Evolutionary conservation across 2,113 vertebrate genomes (phyloP), one percentile per base, ranked within the genome.

Genomic region (Pontoporia blainvillei): DNA sequence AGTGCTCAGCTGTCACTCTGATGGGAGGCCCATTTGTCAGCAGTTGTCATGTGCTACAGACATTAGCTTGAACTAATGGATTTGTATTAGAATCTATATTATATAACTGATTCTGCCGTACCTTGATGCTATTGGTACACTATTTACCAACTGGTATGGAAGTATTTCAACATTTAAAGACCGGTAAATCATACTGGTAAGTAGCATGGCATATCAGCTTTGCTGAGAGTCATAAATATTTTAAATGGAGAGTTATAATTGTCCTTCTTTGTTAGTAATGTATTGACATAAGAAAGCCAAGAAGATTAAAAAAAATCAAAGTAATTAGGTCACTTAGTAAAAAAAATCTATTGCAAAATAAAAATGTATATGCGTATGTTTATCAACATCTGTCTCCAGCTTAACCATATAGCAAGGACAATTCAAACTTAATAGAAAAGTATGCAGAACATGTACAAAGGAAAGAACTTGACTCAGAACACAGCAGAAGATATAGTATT

Each of bases 361-460:
- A 85, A 92, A 67, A 57, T 82, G 64, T 12, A 5, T 46, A 17
- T 61, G 11, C 31, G 69, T 59, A 27, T 57, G 44, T 49, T 79
- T 49, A 76, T 83, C 25, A 84, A 49, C 29, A 46, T 76, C 34
- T 62, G 5, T 73, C 49, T 64, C 41, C 86, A 66, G 15, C 27
- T 92, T 89, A 91, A 41, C 39, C 57, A 13, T 72, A 87, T 31
- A 90, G 20, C n/a, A 86, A 94, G 17, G 4, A 36, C 31, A 91
- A 88, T 90, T 94, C n/a, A 85, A 90, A 86, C 34, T 83, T 92
- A 86, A 72, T 52, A 67, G n/a, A 72, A 95, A 94, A 94, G 76
- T 66, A 78, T 44, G 41, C 29, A 71, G n/a, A 69, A 93, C 25
- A 34, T 91, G 27, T 34, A 36, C 49, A 49, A 94, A 92, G 57